Base-by-base conservation (phyloP, 2,113 vertebrate genomes). In the Scatophagus argus region DNA sequence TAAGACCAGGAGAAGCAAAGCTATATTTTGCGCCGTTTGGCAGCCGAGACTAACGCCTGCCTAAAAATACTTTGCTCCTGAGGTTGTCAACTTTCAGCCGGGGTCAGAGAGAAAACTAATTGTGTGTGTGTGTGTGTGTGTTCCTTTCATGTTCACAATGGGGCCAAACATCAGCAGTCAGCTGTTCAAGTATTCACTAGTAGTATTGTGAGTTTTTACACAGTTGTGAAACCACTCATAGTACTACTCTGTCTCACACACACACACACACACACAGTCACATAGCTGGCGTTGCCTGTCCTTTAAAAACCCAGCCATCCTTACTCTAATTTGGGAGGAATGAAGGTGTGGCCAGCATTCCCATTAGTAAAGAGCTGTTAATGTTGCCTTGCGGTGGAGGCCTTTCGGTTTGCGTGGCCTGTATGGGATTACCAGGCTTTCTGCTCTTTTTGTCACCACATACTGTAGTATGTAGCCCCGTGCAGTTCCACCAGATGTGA, bases 61-160 rank as follows among this genome's bases (percentile, higher is more conserved):
- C 92, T 93, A 93, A 95, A 95, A 93, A 94, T 95, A 94, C 71
- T 39, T 25, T 21, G 67, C 88, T 88, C 79, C 70, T 1, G 54
- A 85, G 90, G 89, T 76, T 81, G 86, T 92, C 88, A 82, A 78
- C 92, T 87, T 92, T 90, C 74, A 88, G 85, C 69, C 66, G 34
- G 69, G 89, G 87, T 90, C 87, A 90, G 66, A 78, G 69, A 75
- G 86, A 77, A 69, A 88, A 81, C 79, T 56, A 66, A 80, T 41
- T 71, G 75, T 73, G 78, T 55, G 34, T 52, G n/a, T 47, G 41
- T 38, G 34, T 71, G 34, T 63, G 34, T 34, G n/a, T 29, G 4
- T 70, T 44, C 14, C 47, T 84, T 85, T 84, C 72, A 80, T 79
- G 82, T 89, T 51, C 54, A 79, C 43, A 25, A 72, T 72, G 51